A percentile compares a stretch with the other conserved stretches of the same genome.
Conservation (phyloP, 1,140 invertebrate genomes). For the Drosophila ogumai region DNA sequence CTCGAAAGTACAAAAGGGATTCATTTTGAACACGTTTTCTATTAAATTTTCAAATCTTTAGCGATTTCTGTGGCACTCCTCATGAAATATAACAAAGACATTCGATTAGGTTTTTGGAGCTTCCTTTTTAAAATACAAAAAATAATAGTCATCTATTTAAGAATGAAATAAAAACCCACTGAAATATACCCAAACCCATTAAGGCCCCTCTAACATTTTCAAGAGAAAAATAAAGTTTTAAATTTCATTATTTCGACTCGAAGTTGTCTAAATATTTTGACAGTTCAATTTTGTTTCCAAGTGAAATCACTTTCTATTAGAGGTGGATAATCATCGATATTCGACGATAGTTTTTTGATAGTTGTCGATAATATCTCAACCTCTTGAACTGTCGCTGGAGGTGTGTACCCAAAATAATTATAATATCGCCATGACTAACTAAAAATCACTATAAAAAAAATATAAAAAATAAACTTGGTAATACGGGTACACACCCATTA, state of each 20-base stretch:
- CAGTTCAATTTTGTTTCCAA: too few relatives aligned
- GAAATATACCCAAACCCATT: background rate
- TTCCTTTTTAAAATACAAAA: background rate
- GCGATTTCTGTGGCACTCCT: background rate
- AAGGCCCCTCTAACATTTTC: background rate
- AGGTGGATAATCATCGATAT: too few relatives aligned
- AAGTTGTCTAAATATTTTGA: background rate
- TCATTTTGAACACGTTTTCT: background rate
- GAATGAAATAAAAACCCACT: background rate
- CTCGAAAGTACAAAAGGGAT: background rate
- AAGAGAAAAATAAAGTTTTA: too few relatives aligned
- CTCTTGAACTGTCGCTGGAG: too few relatives aligned
- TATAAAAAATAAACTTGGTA: background rate
- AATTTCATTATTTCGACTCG: too few relatives aligned
- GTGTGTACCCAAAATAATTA: conserved; percentile 3
- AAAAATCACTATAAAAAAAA: background rate
- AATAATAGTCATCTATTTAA: background rate
- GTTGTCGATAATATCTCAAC: too few relatives aligned
- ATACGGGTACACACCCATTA: background rate
- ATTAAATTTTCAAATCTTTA: background rate
- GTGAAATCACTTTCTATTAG: too few relatives aligned
- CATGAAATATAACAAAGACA: background rate
- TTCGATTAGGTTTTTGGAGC: background rate
- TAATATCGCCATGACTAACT: background rate
- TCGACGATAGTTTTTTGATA: too few relatives aligned